Conservation (phyloP, 1,140 invertebrate species). For the Bombus waltoni region DNA sequence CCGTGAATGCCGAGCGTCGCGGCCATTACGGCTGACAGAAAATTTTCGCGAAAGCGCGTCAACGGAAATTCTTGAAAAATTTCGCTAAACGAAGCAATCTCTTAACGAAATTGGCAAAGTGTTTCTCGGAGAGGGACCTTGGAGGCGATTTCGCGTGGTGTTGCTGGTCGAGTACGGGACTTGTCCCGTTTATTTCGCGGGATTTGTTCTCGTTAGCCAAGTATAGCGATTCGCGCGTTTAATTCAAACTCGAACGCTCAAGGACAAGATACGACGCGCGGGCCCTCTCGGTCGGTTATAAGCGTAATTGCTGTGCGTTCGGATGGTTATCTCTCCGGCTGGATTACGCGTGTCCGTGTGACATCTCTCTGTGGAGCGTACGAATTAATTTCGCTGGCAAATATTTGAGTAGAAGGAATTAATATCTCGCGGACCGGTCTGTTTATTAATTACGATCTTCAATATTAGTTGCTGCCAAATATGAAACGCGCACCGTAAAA, state of each 20-base stretch:
- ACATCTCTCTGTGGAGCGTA: not conserved
- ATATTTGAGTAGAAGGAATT: constrained; percentile 38
- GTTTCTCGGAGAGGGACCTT: not conserved
- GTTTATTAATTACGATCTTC: constrained; percentile 40
- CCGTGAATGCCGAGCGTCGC: not conserved
- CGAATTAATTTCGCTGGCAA: constrained; percentile 36
- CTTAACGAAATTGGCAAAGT: not conserved
- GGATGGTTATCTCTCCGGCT: not conserved
- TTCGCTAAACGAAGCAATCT: too few relatives aligned
- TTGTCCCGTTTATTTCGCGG: too few relatives aligned
- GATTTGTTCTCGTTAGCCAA: too few relatives aligned
- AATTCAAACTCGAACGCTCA: too few relatives aligned
- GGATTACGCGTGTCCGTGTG: not conserved
- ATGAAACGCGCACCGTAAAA: not conserved
- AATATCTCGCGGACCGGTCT: not conserved
- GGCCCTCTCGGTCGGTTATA: not conserved
- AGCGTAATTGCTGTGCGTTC: constrained; percentile 12
- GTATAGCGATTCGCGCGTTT: too few relatives aligned
- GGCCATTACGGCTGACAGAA: not conserved
- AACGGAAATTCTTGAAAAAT: not conserved
- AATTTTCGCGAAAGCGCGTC: not conserved
- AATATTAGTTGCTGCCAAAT: constrained; percentile 27
- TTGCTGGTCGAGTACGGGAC: too few relatives aligned
- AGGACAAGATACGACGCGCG: not conserved
- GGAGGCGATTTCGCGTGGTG: too few relatives aligned